A percentile compares a stretch with the other conserved stretches of the same genome.
Evolutionary conservation across 1,140 invertebrate genomes (phyloP).

Genomic region (Amphibalanus amphitrite): DNA sequence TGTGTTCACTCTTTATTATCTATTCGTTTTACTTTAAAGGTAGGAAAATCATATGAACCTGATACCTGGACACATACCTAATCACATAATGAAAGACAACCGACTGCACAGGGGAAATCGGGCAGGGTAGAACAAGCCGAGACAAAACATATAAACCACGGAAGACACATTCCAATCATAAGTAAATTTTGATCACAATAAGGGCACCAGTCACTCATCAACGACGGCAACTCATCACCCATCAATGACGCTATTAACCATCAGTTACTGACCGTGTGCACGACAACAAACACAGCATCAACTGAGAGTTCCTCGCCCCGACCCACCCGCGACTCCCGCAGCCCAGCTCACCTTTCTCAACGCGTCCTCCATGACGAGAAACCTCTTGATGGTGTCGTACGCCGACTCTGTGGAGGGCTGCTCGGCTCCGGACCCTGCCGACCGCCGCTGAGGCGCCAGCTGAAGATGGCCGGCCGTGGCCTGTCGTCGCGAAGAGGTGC

Average conservation of each 20-base stretch:
- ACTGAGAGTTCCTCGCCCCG: background rate
- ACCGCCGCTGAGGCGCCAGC: background rate
- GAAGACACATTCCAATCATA: background rate
- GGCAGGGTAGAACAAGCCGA: no score
- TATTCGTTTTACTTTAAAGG: no score
- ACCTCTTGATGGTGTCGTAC: slow-evolving; percentile 36
- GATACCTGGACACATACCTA: no score
- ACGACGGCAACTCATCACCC: no score
- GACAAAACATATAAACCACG: no score
- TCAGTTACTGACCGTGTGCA: no score
- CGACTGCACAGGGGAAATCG: no score
- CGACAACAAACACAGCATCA: no score
- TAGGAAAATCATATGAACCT: no score
- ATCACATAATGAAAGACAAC: no score
- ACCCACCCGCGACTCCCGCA: background rate
- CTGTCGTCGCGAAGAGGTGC: background rate
- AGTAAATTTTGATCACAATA: background rate
- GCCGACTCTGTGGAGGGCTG: slow-evolving; percentile 21
- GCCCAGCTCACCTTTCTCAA: slow-evolving; percentile 26
- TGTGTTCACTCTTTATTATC: no score
- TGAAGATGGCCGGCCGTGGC: background rate
- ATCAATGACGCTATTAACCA: background rate
- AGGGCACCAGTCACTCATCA: no score
- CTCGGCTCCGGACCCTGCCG: background rate
- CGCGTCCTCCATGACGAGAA: slow-evolving; percentile 34